These are phyloP conservation scores for Eulacestoma nigropectus DNA, from an alignment of 2,113 vertebrate genomes.

Conservation along the genomic window DNA sequence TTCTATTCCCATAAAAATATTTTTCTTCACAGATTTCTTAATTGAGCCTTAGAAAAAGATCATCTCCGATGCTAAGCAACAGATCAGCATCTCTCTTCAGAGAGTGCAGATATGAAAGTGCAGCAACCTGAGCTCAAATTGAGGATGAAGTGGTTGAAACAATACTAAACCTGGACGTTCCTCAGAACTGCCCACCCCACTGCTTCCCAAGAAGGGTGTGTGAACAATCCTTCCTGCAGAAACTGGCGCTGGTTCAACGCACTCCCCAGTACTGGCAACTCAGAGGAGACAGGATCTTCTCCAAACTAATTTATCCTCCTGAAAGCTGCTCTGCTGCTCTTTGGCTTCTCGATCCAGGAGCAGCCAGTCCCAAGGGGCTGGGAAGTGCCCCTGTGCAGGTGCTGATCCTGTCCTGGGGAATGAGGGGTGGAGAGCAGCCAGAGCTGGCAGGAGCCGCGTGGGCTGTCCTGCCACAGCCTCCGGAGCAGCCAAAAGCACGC, in stretches of 20 bases:
- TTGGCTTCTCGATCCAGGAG: background rate
- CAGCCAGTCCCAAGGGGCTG: background rate
- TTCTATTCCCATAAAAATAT: background rate
- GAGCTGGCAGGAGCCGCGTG: background rate
- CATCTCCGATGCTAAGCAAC: background rate
- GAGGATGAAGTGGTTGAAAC: background rate
- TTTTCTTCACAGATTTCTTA: background rate
- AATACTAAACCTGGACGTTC: background rate
- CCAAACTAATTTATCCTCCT: background rate
- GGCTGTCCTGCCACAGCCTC: background rate
- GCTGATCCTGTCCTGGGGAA: background rate
- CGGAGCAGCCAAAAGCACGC: background rate
- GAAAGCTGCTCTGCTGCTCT: background rate
- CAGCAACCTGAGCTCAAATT: background rate
- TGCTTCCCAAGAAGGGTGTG: background rate
- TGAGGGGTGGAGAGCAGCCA: accelerated
- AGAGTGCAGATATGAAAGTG: background rate
- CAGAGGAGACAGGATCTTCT: background rate
- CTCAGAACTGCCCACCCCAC: background rate
- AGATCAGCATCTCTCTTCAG: background rate
- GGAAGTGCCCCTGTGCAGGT: background rate
- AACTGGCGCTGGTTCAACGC: background rate
- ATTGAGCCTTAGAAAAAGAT: background rate
- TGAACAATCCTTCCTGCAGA: background rate
- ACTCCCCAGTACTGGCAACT: background rate